Evolutionary conservation across 2,888 invertebrate genomes (phyloP), one percentile per base, ranked within the genome.

Genomic region (Cordylochernes scorpioides): DNA sequence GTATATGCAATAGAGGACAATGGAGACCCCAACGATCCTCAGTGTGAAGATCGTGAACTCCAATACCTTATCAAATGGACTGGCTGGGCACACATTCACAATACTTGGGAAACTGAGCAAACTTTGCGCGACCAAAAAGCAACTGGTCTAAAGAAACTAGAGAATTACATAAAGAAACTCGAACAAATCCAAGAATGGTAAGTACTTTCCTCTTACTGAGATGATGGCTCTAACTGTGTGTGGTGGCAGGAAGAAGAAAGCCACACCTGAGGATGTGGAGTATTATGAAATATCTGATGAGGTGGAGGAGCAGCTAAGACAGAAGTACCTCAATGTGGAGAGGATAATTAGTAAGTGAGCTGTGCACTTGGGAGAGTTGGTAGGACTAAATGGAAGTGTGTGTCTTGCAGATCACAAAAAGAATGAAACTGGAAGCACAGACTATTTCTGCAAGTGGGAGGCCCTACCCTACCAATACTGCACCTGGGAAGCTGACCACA

Each of bases 1-100:
- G 62, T 75, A 41, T 97, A 94, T 60, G 80, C 84, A 44, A 65
- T 86, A 34, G 82, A 84, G 57, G 84, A 86, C 49, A 67, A 77
- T 54, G 86, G 84, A 15, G 86, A 94, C 62, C 80, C 74, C 2
- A 88, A 91, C 62, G 67, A 64, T 41, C 64, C 62, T 37, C 44
- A 50, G 49, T 54, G 58, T 29, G 67, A 68, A 41, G 63, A 69
- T 44, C 67, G 67, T 18, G 88, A 88, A 62, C 58, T 65, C 39
- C 97, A 97, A 59, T 97, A 72, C 61, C 63, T 82, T 45, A 86
- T 97, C 42, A 97, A 97, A 59, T 94, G 91, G 91, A 86, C 86
- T 54, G 78, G 77, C 38, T 94, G 91, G 91, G 82, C 94, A 10
- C 80, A 97, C 54, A 77, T 97, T 43, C 97, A 97, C 57, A 94